Conservation (phyloP, 2,888 invertebrate genomes). For the Microctonus hyperodae region DNA sequence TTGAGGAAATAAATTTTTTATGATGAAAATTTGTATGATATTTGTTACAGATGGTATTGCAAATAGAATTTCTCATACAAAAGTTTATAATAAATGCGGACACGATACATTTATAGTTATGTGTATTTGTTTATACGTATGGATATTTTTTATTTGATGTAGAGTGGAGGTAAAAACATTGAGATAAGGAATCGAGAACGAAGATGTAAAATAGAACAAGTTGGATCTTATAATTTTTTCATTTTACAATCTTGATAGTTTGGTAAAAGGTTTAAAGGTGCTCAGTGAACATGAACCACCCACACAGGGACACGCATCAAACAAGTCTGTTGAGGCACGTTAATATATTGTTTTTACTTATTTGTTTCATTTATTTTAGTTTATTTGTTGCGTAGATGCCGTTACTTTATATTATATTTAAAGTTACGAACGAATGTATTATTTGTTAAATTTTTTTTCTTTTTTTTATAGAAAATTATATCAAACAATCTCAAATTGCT, state of each 20-base stretch:
- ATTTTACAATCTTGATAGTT: neutral
- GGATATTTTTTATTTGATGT: neutral
- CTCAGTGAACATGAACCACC: constrained; percentile 16
- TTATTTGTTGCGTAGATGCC: neutral
- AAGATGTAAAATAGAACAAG: constrained; percentile 14
- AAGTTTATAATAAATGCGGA: neutral
- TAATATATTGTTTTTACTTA: constrained; percentile 7
- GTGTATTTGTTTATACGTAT: too few relatives aligned
- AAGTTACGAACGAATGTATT: too few relatives aligned
- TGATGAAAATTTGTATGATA: neutral
- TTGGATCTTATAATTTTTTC: constrained; percentile 2
- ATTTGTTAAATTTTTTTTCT: too few relatives aligned
- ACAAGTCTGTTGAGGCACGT: too few relatives aligned
- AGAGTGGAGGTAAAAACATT: neutral
- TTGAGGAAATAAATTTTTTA: too few relatives aligned
- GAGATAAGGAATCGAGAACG: neutral
- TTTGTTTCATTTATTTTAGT: constrained; percentile 10
- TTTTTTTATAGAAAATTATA: too few relatives aligned
- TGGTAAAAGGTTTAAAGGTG: constrained; percentile 1
- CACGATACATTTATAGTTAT: neutral
- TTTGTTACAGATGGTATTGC: neutral
- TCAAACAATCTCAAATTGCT: neutral
- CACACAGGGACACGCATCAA: too few relatives aligned
- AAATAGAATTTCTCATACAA: neutral
- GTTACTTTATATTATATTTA: neutral